Evolutionary conservation across 92 coral and sea anemone genomes (phyloP), one percentile per base, ranked within the genome.

Genomic region (Micromussa lordhowensis): DNA sequence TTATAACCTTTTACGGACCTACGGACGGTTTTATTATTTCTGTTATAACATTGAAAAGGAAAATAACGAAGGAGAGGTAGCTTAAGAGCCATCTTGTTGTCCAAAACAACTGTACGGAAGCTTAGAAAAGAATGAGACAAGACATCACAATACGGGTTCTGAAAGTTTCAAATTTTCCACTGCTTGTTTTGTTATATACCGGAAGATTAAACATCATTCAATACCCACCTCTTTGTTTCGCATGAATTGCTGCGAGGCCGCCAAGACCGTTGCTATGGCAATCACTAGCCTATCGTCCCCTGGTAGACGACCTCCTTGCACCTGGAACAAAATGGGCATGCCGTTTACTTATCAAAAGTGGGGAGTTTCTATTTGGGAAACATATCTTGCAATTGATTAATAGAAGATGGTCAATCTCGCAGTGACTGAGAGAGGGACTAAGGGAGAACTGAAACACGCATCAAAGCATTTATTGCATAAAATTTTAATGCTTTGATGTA

Each of bases 181-280:
- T 28, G 71, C 17, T 66, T 66, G 1, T 5, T 63, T 63, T 58
- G 26, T 18, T 63, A 63, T 63, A 24, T 22, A 1, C 30, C 69
- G 10, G 69, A 26, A 63, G 30, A 63, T 63, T 64, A 64, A 64
- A 64, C 31, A n/a, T 61, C 61, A 15, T 16, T 15, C 16, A 66
- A 26, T 1, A 0, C 4, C 4, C 38, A 96, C 98, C 95, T 90
- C 80, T 80, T 91, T 90, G 31, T 90, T 55, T 51, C 98, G 90
- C 98, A 96, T 94, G 88, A 86, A 91, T 73, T 81, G 82, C 82
- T 96, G 99, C 2, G 99, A 93, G 2, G 93, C 96, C 36, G 99
- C 89, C 55, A 96, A 88, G 3, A 96, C 94, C 31, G 71, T 68
- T 35, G 99, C 89, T 18, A 94, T 89, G 51, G 96, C 88, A 76